Conservation (phyloP, 2,888 invertebrate species). For the Strigamia crassipes region DNA sequence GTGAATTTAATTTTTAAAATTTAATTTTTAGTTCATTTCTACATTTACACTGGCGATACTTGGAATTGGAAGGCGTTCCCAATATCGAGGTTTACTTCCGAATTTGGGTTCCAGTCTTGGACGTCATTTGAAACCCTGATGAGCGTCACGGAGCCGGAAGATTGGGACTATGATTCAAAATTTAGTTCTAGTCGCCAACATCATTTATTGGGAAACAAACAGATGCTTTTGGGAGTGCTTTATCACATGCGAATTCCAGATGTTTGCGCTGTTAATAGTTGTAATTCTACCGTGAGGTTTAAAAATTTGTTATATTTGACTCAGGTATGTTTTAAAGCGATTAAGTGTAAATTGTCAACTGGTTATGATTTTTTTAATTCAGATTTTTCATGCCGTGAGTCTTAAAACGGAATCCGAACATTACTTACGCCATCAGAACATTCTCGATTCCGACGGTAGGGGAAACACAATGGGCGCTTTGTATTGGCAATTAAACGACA, state of each 20-base stretch:
- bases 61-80: slow-evolving; percentile 81
- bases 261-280: neutral
- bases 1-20: neutral
- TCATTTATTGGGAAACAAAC: slow-evolving; percentile 66
- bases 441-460: slow-evolving; percentile 62
- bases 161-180: slow-evolving; percentile 62
- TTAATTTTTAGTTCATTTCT: slow-evolving; percentile 58
- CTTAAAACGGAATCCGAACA: slow-evolving; percentile 83
- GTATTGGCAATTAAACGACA: slow-evolving; percentile 98
- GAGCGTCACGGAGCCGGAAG: slow-evolving; percentile 61
- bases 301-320: slow-evolving; percentile 28
- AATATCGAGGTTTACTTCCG: slow-evolving; percentile 85
- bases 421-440: slow-evolving; percentile 68
- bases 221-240: slow-evolving; percentile 44
- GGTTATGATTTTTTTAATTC: neutral
- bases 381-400: slow-evolving; percentile 80
- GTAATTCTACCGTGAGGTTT: neutral
- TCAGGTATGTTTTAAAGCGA: neutral
- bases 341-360: neutral
- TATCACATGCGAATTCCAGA: slow-evolving; percentile 11
- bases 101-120: slow-evolving; percentile 92
- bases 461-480: slow-evolving; percentile 92
- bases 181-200: slow-evolving; percentile 84
- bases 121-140: slow-evolving; percentile 74
- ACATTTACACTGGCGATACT: slow-evolving; percentile 66